Evolutionary conservation across 2,888 invertebrate genomes (phyloP), one percentile per base, ranked within the genome.

Genomic region (Meteorus cinctellus): DNA sequence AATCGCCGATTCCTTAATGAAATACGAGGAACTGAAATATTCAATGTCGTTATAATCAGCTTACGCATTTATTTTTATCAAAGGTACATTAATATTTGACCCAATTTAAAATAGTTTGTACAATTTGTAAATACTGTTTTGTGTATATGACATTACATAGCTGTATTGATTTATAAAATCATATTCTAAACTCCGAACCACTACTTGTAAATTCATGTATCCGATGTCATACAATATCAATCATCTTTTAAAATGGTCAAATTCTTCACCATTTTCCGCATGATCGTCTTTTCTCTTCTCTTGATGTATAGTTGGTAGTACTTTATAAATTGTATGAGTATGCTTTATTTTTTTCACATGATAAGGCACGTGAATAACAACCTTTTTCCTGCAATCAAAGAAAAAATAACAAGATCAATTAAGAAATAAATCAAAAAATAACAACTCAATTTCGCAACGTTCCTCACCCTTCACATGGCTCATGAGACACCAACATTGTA

Each of bases 291-390:
- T 72, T 24, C 79, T 68, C 29, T 80, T 68, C 29, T 80, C 78
- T 31, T 73, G 31, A 27, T 80, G 78, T 66, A 70, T 91, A 79
- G 92, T 92, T 66, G 93, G 92, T 55, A 94, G 90, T 0, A 93
- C 92, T 86, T 94, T 94, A 89, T 92, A 94, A n/a, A 94, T 91
- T 0, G 94, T 94, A 86, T 94, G 94, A 0, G 93, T 93, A 85
- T 94, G 94, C 82, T 94, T 94, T 79, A 94, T 91, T 82, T 93
- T 93, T 89, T 94, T 94, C 79, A 94, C 91, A 81, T 92, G 92
- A 84, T 92, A 92, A 0, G 94, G 94, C 24, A 94, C 92, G 84
- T 93, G 93, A 79, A 94, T 93, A 8, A 93, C 91, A 6, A 94
- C 93, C 83, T 93, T 93, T 82, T 94, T 94, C 69, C 93, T 92